Base-by-base conservation (phyloP, 2,797 vertebrate species). In the Cichlasoma orientale region DNA sequence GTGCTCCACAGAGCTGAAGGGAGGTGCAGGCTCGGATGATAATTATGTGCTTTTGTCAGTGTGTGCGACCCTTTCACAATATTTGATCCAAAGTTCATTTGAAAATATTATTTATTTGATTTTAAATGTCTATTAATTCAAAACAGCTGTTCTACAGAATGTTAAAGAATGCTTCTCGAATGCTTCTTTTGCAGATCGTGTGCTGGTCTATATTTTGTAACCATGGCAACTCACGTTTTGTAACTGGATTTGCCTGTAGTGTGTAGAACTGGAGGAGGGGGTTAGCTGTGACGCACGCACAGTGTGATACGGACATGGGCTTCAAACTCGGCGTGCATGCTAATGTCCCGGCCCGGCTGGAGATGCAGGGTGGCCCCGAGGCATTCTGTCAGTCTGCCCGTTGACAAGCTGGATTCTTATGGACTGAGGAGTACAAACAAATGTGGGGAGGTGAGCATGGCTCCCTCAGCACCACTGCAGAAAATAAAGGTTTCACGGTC, bases 211-310 rank as follows among this genome's bases (percentile, higher is more conserved):
- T 74, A 58, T 80, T 73, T 59, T 27, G 83, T 77, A 82, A 47
- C 79, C 86, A 80, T 81, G 77, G 84, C 69, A 89, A 87, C 87
- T 14, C 8, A 27, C 44, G 25, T n/a, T 47, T 33, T 21, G n/a
- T 61, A 66, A 63, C 25, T 58, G 25, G 23, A 29, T 66, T 41
- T 12, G 31, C 56, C 56, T 77, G 68, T 36, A 52, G 66, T 70
- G 66, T 50, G 74, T 2, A 3, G 31, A 19, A 25, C 33, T 31
- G 47, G 29, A 82, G 59, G 73, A 70, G 71, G 73, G 69, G 79
- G 57, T 69, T 56, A 27, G 79, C 57, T 74, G 50, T 18, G 78
- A 82, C 74, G 74, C 29, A 23, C 73, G 58, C 56, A 38, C 53
- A 56, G 44, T 27, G 81, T 12, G 74, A 77, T 61, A 27, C 66